Percentiles rank a stretch among this genome's conserved stretches.
phyloP scores from a whole-genome alignment of 2,113 vertebrate genomes.

The Gambusia holbrooki region DNA sequence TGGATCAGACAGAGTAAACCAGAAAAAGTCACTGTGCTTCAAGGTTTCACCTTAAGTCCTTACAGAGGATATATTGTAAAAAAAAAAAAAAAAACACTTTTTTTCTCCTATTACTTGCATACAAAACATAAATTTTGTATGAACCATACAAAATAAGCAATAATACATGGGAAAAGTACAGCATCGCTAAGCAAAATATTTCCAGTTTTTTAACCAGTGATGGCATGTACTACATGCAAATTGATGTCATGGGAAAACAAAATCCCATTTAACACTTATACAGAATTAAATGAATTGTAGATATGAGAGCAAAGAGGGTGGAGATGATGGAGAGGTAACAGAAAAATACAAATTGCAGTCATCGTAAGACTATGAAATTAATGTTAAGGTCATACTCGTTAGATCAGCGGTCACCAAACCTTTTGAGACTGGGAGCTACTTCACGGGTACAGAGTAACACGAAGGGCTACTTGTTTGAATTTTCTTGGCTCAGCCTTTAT shows the following conservation, averaged over 20 bases:
- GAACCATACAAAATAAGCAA: constrained; percentile 85
- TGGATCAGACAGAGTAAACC: background rate
- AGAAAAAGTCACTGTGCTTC: background rate
- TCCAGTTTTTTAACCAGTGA: constrained; percentile 99
- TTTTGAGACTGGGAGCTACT: too few species aligned
- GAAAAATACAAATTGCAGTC: constrained; percentile 68
- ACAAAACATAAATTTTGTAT: constrained; percentile 36
- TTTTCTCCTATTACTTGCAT: too few species aligned
- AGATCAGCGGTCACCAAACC: too few species aligned
- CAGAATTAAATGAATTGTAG: constrained; percentile 86
- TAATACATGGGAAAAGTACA: constrained; percentile 84
- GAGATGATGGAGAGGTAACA: constrained; percentile 3
- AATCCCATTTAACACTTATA: constrained; percentile 98
- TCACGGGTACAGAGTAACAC: too few species aligned
- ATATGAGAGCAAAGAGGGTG: constrained; percentile 25
- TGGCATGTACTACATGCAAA: constrained; percentile 99
- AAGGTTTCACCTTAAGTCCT: too few species aligned
- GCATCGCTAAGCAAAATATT: constrained; percentile 98
- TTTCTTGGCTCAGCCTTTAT: too few species aligned
- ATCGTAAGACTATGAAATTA: constrained; percentile 35
- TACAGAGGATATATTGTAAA: too few species aligned
- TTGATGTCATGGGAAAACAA: constrained; percentile 99
- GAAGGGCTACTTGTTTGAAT: too few species aligned
- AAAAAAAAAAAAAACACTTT: too few species aligned
- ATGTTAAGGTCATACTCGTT: constrained; percentile 8